A percentile compares a stretch with the other conserved stretches of the same genome.
These are phyloP conservation scores for Eupeodes corollae DNA, from an alignment of 1,140 invertebrate genomes.

Conservation along the genomic window DNA sequence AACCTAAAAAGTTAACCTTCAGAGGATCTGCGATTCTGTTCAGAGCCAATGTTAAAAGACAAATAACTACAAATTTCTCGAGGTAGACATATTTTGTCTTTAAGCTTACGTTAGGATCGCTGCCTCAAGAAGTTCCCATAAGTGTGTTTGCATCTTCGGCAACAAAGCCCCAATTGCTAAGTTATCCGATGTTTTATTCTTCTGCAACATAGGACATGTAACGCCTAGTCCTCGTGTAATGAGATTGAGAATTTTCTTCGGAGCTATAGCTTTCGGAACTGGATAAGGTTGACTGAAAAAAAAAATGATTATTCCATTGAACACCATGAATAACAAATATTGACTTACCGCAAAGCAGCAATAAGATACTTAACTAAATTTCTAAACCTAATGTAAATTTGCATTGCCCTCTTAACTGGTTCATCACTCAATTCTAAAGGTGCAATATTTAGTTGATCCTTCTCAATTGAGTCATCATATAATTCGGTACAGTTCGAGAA, in stretches of 20 bases:
- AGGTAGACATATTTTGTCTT: too few species aligned
- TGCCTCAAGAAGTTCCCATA: slow-evolving; percentile 2
- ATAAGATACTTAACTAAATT: slow-evolving; percentile 5
- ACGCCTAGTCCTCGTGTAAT: slow-evolving; percentile 6
- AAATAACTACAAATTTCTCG: too few species aligned
- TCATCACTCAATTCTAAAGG: slow-evolving; percentile 2
- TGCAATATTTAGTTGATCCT: neutral
- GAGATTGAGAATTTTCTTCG: slow-evolving; percentile 5
- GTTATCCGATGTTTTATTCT: slow-evolving; percentile 7
- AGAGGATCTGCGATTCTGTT: too few species aligned
- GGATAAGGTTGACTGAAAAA: slow-evolving; percentile 8
- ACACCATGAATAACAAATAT: neutral
- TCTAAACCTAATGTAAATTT: slow-evolving; percentile 4
- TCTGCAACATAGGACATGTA: slow-evolving; percentile 2
- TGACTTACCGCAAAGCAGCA: slow-evolving; percentile 4
- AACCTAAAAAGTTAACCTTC: too few species aligned
- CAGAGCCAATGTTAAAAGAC: too few species aligned
- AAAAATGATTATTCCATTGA: neutral
- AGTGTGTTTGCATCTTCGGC: slow-evolving; percentile 6
- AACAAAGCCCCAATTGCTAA: slow-evolving; percentile 5
- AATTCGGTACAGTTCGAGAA: slow-evolving; percentile 4
- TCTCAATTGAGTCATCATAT: slow-evolving; percentile 1
- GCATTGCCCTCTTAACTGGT: slow-evolving; percentile 3
- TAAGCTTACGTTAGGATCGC: slow-evolving; percentile 3
- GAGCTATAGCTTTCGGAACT: slow-evolving; percentile 3